Evolutionary conservation across 2,113 vertebrate species (phyloP).

Genomic region (Uropsilus gracilis): DNA sequence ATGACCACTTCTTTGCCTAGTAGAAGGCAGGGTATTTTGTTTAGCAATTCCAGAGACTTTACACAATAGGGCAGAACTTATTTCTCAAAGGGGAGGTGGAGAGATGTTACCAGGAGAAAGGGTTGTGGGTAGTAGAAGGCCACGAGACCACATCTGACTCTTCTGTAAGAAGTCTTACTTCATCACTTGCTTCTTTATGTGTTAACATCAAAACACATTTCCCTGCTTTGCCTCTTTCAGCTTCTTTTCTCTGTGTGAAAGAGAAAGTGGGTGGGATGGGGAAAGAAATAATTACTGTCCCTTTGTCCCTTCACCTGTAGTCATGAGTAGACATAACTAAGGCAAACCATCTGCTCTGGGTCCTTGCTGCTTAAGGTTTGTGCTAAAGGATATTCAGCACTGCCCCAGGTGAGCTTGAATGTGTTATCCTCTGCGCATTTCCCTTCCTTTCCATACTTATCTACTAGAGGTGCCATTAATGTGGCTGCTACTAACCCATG

Average conservation of each 20-base stretch:
- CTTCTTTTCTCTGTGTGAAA: background rate
- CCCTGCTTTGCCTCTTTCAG: background rate
- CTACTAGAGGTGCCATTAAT: background rate
- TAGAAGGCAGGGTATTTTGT: background rate
- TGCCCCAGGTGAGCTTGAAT: background rate
- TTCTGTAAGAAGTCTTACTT: background rate
- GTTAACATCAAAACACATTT: background rate
- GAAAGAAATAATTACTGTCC: background rate
- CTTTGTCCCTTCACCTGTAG: background rate
- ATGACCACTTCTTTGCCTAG: no score
- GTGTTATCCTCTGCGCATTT: background rate
- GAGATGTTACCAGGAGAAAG: conserved; percentile 20
- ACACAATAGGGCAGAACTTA: background rate
- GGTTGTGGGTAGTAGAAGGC: background rate
- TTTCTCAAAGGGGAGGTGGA: background rate
- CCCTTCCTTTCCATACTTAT: background rate
- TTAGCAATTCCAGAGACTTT: background rate
- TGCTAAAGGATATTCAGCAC: background rate
- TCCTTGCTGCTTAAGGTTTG: background rate
- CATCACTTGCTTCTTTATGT: background rate
- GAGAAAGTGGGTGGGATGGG: background rate
- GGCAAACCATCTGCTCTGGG: background rate
- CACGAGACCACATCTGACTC: background rate
- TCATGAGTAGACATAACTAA: background rate
- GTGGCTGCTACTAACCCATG: background rate